Evolutionary conservation across 1,140 invertebrate genomes (phyloP).

Genomic region (Chymomyza costata): DNA sequence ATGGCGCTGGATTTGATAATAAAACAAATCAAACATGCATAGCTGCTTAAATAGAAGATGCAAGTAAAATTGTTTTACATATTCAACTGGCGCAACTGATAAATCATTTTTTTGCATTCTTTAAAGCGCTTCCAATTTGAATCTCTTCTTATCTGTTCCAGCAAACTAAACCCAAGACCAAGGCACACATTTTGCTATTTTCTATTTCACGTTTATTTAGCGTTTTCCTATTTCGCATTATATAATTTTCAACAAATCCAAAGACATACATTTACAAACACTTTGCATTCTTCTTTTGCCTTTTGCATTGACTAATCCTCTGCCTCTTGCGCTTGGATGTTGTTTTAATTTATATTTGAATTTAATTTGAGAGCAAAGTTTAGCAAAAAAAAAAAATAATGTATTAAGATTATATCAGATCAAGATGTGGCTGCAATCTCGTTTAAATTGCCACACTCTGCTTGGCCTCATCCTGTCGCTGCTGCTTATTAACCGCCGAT

Average conservation of each 20-base stretch:
- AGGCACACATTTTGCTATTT: conserved; percentile 20
- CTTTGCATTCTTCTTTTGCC: conserved; percentile 7
- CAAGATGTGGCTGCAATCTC: conserved; percentile 6
- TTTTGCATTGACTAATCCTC: conserved; percentile 5
- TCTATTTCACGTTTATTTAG: conserved; percentile 61
- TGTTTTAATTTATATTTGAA: conserved; percentile 4
- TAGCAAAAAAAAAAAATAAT: conserved; percentile 42
- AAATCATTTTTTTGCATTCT: no score
- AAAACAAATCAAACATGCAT: no score
- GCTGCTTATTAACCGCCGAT: conserved; percentile 86
- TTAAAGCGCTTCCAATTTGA: no score
- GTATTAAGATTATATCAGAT: conserved; percentile 56
- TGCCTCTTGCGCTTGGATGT: conserved; percentile 8
- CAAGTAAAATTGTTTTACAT: no score
- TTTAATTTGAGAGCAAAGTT: conserved; percentile 44
- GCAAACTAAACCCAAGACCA: no score
- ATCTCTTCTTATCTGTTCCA: no score
- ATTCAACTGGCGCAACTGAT: no score
- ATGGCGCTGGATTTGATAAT: no score
- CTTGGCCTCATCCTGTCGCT: conserved; percentile 54
- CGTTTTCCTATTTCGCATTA: conserved; percentile 41
- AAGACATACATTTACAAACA: conserved; percentile 57
- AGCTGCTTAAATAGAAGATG: no score
- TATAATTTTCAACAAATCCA: conserved; percentile 56
- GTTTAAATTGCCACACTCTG: conserved; percentile 48